A percentile compares a stretch with the other conserved stretches of the same genome.
Evolutionary conservation across 35 echinoderm and acorn worm genomes (phyloP).

Genomic region (Hemicentrotus pulcherrimus): DNA sequence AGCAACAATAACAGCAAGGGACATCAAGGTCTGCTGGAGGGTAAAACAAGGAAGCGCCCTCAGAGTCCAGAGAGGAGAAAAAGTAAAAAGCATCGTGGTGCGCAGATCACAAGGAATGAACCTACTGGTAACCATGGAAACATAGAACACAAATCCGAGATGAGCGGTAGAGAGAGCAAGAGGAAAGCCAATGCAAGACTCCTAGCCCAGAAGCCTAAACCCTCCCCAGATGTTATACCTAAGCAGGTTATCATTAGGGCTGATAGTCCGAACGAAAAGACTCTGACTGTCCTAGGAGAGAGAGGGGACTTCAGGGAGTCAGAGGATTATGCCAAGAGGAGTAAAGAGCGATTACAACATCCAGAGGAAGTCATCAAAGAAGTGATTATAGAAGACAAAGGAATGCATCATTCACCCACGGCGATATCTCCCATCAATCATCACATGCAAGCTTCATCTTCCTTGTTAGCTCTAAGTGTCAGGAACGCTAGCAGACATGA

Average conservation of each 20-base stretch:
- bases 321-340: neutral
- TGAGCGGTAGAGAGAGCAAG: conserved; percentile 25
- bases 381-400: neutral
- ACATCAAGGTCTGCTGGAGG: neutral
- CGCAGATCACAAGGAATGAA: conserved; percentile 2
- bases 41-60: conserved; percentile 17
- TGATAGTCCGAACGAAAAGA: conserved; percentile 33
- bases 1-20: conserved; percentile 45
- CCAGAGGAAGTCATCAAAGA: neutral
- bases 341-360: conserved; percentile 18
- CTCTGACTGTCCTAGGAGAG: conserved; percentile 40
- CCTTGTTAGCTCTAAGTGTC: conserved; percentile 27
- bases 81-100: conserved; percentile 30
- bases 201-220: neutral
- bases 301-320: conserved; percentile 19
- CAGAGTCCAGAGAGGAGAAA: conserved; percentile 41
- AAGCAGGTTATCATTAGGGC: conserved; percentile 42
- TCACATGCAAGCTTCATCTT: conserved; percentile 20
- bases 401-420: conserved; percentile 7
- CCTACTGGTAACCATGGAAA: conserved; percentile 29
- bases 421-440: conserved; percentile 39
- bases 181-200: conserved; percentile 26
- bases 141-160: conserved; percentile 8
- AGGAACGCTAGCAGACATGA: neutral
- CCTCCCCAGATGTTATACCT: neutral